These are phyloP conservation scores for Sitta carolinensis DNA, from an alignment of 2,797 vertebrate species.

Conservation along the genomic window DNA sequence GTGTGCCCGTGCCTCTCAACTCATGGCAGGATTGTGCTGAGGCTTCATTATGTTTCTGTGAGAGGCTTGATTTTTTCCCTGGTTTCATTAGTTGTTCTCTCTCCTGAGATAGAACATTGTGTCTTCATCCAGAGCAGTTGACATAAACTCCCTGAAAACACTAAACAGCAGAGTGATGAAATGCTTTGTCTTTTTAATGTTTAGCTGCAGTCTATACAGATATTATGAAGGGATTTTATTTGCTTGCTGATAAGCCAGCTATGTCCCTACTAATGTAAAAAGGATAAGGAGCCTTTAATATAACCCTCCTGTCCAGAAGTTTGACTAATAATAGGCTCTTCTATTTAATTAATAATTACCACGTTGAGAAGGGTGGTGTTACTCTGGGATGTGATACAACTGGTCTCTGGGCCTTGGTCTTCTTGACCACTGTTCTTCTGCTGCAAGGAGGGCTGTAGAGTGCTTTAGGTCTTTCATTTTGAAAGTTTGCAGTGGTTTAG, in stretches of 20 bases:
- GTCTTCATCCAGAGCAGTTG: background rate
- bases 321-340: background rate
- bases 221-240: background rate
- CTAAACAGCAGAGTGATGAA: background rate
- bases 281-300: background rate
- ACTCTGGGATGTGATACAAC: fast-evolving
- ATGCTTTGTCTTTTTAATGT: background rate
- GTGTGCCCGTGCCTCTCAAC: background rate
- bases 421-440: background rate
- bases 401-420: background rate
- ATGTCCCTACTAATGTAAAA: background rate
- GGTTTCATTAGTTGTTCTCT: background rate
- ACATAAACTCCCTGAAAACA: background rate
- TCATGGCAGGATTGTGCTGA: background rate
- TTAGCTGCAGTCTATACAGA: background rate
- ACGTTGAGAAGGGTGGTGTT: background rate
- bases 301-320: background rate
- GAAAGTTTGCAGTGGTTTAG: background rate
- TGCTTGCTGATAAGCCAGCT: background rate
- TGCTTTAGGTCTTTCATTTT: background rate
- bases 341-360: background rate
- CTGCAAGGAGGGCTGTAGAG: background rate
- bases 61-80: background rate
- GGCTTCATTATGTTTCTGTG: background rate
- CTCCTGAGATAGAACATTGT: background rate